phyloP scores from a whole-genome alignment of 2,888 invertebrate species.

The Eurois occulta region DNA sequence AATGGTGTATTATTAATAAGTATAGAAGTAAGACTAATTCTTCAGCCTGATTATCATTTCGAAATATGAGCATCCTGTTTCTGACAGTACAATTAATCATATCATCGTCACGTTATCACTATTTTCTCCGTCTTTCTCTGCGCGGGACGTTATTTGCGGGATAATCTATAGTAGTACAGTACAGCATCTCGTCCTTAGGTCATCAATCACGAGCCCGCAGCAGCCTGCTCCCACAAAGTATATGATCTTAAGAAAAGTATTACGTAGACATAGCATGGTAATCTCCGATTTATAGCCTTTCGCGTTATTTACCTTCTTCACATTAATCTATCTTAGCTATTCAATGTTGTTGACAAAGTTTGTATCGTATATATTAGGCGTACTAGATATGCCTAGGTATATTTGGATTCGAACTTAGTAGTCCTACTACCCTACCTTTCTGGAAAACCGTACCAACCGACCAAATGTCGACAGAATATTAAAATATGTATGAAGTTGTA shows the following conservation, averaged over 20 bases:
- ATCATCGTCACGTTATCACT: constrained; percentile 41
- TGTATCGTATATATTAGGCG: constrained; percentile 40
- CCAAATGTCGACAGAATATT: not conserved
- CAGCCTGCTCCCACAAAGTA: constrained; percentile 67
- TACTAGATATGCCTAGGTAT: not conserved
- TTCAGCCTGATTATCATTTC: constrained; percentile 6
- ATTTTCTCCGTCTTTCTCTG: constrained; percentile 43
- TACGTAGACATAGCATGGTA: constrained; percentile 60
- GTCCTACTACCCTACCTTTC: not conserved
- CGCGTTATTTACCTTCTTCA: constrained; percentile 64
- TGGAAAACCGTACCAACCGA: constrained; percentile 2
- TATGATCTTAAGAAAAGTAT: constrained; percentile 69
- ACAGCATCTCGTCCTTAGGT: constrained; percentile 48
- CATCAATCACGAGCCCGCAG: constrained; percentile 72
- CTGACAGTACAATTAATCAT: constrained; percentile 53
- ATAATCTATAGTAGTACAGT: constrained; percentile 58
- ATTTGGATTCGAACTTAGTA: constrained; percentile 19
- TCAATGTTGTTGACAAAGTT: constrained; percentile 59
- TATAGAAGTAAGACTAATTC: not conserved
- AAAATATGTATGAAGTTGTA: constrained; percentile 14
- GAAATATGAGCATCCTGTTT: constrained; percentile 16
- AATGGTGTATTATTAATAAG: not conserved
- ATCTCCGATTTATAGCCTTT: constrained; percentile 70
- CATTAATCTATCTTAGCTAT: constrained; percentile 66
- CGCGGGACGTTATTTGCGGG: constrained; percentile 57